Evolutionary conservation across 2,113 vertebrate species (phyloP).

Genomic region (Hemibates koningsi): DNA sequence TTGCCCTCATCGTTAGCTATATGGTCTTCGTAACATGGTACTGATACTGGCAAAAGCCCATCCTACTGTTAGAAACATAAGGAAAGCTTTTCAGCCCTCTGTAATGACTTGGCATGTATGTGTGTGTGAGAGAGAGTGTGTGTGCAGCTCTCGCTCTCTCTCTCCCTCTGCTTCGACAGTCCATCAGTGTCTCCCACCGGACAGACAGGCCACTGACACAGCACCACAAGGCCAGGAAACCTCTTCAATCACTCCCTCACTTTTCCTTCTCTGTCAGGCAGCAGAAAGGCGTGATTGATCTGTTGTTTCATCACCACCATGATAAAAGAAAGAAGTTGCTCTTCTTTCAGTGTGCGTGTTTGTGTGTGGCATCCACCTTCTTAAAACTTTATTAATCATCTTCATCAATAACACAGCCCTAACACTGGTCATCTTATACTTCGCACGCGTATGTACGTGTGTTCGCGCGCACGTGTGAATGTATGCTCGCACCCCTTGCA

Average conservation of each 20-base stretch:
- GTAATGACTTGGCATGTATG: conserved; percentile 46
- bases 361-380: conserved; percentile 70
- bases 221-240: conserved; percentile 55
- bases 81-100: conserved; percentile 8
- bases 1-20: background rate
- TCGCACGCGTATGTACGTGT: background rate
- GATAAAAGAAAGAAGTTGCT: conserved; percentile 34
- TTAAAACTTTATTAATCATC: conserved; percentile 92
- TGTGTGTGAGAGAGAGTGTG: background rate
- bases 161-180: conserved; percentile 40
- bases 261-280: conserved; percentile 54
- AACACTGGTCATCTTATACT: conserved; percentile 43
- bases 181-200: conserved; percentile 59
- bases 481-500: conserved; percentile 70
- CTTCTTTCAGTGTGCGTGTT: background rate
- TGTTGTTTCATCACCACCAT: conserved; percentile 41
- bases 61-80: conserved; percentile 21
- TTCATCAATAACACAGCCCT: conserved; percentile 85
- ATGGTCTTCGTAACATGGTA: conserved; percentile 1
- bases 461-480: background rate
- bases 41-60: conserved; percentile 7
- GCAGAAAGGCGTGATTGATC: conserved; percentile 64
- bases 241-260: conserved; percentile 60
- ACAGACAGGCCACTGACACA: conserved; percentile 69
- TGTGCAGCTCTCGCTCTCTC: background rate